Conservation (phyloP, 2,113 vertebrate species). For the Ariopsis seemanni region DNA sequence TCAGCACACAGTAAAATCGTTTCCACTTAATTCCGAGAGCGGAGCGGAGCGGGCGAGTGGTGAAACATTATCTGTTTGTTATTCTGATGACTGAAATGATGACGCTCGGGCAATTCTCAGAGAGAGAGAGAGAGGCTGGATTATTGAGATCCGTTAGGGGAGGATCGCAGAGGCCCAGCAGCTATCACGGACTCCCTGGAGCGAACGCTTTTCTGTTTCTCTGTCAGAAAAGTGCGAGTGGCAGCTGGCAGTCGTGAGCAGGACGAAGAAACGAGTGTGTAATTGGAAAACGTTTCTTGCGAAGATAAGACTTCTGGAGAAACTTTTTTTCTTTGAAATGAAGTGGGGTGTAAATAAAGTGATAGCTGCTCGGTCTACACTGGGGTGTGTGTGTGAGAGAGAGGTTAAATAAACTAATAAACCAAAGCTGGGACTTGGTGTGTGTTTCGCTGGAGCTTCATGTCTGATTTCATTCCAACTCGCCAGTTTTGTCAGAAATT, state of each 20-base stretch:
- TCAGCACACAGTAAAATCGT: too few relatives aligned
- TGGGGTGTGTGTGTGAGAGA: neutral
- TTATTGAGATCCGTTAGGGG: slow-evolving; percentile 4
- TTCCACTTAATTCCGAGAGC: neutral
- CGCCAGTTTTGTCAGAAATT: neutral
- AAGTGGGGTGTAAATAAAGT: neutral
- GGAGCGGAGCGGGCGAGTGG: neutral
- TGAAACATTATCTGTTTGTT: slow-evolving; percentile 33
- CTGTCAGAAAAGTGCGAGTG: neutral
- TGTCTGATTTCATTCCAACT: neutral
- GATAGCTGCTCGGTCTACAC: neutral
- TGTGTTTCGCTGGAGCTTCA: neutral
- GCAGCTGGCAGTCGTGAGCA: neutral
- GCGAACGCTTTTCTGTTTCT: neutral
- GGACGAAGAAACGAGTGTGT: neutral
- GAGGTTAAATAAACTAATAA: neutral
- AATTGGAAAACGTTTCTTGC: neutral
- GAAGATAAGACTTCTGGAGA: neutral
- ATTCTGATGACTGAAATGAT: neutral
- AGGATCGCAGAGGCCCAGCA: neutral
- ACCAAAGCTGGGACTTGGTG: slow-evolving; percentile 18
- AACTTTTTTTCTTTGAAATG: neutral
- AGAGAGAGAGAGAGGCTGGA: too few relatives aligned
- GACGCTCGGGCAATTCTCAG: neutral
- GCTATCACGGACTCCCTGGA: neutral